These are phyloP conservation scores for Kryptolebias ocellatus DNA, from an alignment of 2,797 vertebrate genomes.

Conservation along the genomic window DNA sequence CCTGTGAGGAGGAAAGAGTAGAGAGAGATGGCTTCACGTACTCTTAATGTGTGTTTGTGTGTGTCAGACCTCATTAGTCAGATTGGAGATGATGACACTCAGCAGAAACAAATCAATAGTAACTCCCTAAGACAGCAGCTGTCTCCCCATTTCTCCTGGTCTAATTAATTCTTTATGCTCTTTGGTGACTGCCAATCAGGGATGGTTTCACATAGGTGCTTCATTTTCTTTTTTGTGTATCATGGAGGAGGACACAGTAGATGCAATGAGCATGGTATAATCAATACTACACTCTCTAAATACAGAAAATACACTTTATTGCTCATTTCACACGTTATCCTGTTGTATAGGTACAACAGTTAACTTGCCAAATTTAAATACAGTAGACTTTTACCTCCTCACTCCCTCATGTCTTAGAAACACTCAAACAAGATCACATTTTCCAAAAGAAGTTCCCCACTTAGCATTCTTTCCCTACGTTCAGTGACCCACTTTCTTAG, in stretches of 20 bases:
- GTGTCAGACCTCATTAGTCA: constrained; percentile 58
- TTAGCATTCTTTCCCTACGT: constrained; percentile 50
- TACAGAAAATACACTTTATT: background rate
- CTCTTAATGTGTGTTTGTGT: constrained; percentile 18
- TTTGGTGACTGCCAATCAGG: constrained; percentile 42
- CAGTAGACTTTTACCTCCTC: background rate
- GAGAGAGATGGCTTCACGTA: background rate
- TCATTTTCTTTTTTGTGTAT: constrained; percentile 16
- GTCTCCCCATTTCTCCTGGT: constrained; percentile 38
- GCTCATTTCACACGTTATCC: constrained; percentile 2
- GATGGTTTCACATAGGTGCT: constrained; percentile 22
- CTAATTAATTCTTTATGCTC: constrained; percentile 51
- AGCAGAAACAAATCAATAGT: constrained; percentile 65
- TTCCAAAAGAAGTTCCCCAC: constrained; percentile 32
- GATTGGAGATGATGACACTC: constrained; percentile 65
- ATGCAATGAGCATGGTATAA: constrained; percentile 23
- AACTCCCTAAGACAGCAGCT: constrained; percentile 50
- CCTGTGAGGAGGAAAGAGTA: constrained; percentile 16
- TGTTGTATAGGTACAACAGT: constrained; percentile 2
- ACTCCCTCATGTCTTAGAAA: constrained; percentile 3
- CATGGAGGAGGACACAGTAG: constrained; percentile 1
- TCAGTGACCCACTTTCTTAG: constrained; percentile 70
- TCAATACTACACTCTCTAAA: constrained; percentile 19
- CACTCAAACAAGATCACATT: constrained; percentile 26
- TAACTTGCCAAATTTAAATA: constrained; percentile 24